Percentiles rank a stretch among this genome's conserved stretches.
Evolutionary conservation across 2,888 invertebrate genomes (phyloP).

Genomic region (Hydrotaea cyrtoneurina): DNA sequence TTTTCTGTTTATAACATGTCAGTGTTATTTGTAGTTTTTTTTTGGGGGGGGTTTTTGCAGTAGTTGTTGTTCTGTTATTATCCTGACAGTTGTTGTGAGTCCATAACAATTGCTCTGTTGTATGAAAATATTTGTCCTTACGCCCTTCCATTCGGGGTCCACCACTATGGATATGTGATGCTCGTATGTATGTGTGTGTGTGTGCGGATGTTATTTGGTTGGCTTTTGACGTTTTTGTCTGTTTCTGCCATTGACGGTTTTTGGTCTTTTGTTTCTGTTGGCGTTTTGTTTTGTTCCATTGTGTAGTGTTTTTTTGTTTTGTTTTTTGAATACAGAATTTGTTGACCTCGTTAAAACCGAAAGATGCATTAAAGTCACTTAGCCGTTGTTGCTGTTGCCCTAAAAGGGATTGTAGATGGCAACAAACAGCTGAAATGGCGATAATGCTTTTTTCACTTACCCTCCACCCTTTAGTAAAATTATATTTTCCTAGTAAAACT

Average conservation of each 20-base stretch:
- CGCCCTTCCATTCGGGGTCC: not conserved
- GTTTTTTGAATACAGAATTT: conserved; percentile 3
- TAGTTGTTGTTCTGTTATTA: too few species aligned
- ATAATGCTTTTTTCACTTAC: not conserved
- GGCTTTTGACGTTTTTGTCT: not conserved
- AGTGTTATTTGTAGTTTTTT: conserved; percentile 31
- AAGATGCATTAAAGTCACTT: conserved; percentile 20
- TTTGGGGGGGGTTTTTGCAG: not conserved
- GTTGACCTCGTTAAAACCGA: conserved; percentile 37
- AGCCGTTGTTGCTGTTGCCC: not conserved
- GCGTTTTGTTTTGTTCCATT: too few species aligned
- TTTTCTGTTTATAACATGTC: conserved; percentile 40
- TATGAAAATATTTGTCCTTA: conserved; percentile 22
- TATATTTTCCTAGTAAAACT: too few species aligned
- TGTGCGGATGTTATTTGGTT: not conserved
- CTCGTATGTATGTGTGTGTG: not conserved
- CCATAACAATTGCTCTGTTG: conserved; percentile 25
- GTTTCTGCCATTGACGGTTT: conserved; percentile 16
- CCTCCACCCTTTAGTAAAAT: not conserved
- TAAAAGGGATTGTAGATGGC: not conserved
- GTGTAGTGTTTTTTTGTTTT: conserved; percentile 26
- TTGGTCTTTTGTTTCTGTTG: not conserved
- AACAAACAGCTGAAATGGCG: not conserved
- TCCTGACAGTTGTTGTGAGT: not conserved
- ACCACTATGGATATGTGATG: not conserved